Conservation (phyloP, 2,888 invertebrate genomes). For the Cephus spinipes region DNA sequence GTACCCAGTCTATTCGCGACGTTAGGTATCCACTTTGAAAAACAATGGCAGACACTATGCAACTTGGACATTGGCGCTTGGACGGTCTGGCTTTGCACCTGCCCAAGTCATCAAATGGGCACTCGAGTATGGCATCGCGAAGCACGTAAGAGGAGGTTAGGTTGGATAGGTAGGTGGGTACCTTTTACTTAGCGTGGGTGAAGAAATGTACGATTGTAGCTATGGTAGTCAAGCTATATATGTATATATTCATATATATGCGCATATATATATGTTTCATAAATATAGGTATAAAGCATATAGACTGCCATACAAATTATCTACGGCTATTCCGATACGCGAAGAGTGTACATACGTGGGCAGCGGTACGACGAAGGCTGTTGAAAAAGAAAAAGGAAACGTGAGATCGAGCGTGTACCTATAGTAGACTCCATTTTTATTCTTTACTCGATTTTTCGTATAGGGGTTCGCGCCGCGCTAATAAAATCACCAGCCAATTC, state of each 20-base stretch:
- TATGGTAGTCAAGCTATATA: not conserved
- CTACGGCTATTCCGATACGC: not conserved
- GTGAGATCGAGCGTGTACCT: constrained; percentile 1
- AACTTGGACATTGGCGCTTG: not conserved
- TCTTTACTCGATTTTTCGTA: not conserved
- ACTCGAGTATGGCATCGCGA: not conserved
- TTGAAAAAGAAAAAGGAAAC: constrained; percentile 15
- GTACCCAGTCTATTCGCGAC: not conserved
- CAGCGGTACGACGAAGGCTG: constrained; percentile 10
- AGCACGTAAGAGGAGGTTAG: not conserved
- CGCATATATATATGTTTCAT: too few relatives aligned
- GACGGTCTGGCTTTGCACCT: not conserved
- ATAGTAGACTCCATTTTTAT: not conserved
- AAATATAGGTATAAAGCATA: not conserved
- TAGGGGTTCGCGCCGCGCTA: constrained; percentile 35
- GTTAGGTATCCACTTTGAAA: not conserved
- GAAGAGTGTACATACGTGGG: not conserved
- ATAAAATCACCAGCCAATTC: constrained; percentile 42
- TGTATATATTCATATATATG: not conserved
- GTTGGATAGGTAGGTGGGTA: not conserved
- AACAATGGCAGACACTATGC: not conserved
- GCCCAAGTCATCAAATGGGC: not conserved
- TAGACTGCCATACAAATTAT: not conserved
- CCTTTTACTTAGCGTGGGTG: not conserved
- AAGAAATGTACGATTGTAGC: not conserved